Evolutionary conservation across 2,888 invertebrate genomes (phyloP).

Genomic region (Acrobasis consociella): DNA sequence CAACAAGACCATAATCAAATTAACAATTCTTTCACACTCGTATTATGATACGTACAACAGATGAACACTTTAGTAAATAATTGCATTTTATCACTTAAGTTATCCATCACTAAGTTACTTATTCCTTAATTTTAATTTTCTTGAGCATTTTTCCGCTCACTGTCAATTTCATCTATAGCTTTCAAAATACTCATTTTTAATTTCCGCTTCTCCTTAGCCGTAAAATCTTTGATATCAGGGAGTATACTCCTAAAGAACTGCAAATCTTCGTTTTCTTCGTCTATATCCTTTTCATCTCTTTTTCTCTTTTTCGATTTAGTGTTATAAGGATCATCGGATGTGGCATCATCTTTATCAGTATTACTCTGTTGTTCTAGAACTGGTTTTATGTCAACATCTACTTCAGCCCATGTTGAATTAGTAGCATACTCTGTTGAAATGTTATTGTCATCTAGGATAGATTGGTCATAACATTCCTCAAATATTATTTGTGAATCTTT

Average conservation of each 20-base stretch:
- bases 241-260: slow-evolving; percentile 79
- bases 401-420: slow-evolving; percentile 35
- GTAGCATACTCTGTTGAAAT: slow-evolving; percentile 30
- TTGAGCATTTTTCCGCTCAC: slow-evolving; percentile 33
- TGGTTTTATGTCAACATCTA: slow-evolving; percentile 36
- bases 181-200: slow-evolving; percentile 77
- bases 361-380: slow-evolving; percentile 28
- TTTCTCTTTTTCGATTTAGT: slow-evolving; percentile 28
- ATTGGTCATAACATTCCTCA: slow-evolving; percentile 30
- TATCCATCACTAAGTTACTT: neutral
- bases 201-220: slow-evolving; percentile 75
- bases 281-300: slow-evolving; percentile 30
- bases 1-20: too few relatives aligned
- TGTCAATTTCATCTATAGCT: slow-evolving; percentile 69
- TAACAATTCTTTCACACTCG: too few relatives aligned
- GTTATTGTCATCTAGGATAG: slow-evolving; percentile 32
- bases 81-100: too few relatives aligned
- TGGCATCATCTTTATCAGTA: slow-evolving; percentile 18
- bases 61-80: neutral
- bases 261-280: slow-evolving; percentile 51
- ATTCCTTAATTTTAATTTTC: neutral
- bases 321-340: slow-evolving; percentile 11
- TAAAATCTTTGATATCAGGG: slow-evolving; percentile 74
- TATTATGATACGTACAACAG: too few relatives aligned
- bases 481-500: slow-evolving; percentile 29